Conservation (phyloP, 2,797 vertebrate genomes). For the Vespertilio murinus region DNA sequence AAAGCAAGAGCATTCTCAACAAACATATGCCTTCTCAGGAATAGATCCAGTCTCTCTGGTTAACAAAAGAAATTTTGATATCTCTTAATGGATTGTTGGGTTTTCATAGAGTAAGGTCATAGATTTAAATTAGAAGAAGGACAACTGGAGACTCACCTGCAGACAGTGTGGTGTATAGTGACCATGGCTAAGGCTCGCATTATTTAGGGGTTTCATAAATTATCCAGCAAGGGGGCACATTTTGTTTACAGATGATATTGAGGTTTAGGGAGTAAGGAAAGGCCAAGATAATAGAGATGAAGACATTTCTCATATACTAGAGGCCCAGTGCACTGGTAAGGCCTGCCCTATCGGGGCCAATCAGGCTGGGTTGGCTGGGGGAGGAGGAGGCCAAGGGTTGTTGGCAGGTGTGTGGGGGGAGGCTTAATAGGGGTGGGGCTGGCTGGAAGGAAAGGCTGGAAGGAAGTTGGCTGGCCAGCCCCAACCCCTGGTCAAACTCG, state of each 20-base stretch:
- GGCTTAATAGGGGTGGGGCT: too few relatives aligned
- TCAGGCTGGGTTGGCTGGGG: too few relatives aligned
- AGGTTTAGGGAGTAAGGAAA: not conserved
- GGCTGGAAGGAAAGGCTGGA: too few relatives aligned
- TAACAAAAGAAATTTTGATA: not conserved
- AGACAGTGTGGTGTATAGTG: not conserved
- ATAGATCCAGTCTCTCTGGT: not conserved
- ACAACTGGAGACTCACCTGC: not conserved
- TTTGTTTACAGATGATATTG: not conserved
- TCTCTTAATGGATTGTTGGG: not conserved
- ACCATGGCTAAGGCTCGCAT: not conserved
- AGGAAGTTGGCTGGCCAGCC: too few relatives aligned
- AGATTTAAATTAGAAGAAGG: constrained; percentile 26
- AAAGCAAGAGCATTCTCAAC: not conserved
- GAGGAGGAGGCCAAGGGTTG: too few relatives aligned
- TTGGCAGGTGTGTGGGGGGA: too few relatives aligned
- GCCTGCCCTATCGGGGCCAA: too few relatives aligned
- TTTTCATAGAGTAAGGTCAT: not conserved
- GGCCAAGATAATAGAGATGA: not conserved
- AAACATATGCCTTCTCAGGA: not conserved
- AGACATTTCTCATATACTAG: not conserved
- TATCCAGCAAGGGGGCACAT: not conserved
- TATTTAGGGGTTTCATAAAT: not conserved
- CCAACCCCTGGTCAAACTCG: too few relatives aligned
- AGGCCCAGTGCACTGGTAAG: too few relatives aligned